Evolutionary conservation across 53 echinoderm and acorn worm genomes (phyloP), one percentile per base, ranked within the genome.

Genomic region (Antedon mediterranea): DNA sequence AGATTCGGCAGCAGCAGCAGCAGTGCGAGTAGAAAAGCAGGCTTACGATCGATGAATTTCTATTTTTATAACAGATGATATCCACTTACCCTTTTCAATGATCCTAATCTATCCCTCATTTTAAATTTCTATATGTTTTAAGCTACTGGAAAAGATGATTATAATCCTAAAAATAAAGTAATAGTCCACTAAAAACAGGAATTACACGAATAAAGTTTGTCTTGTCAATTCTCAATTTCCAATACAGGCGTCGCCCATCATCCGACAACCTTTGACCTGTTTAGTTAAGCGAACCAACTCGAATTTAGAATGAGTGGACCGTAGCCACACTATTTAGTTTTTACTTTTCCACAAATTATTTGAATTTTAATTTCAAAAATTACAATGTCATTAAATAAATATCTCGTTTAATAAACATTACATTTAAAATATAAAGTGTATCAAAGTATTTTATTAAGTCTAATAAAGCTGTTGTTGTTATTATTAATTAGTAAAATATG

Each of bases 21-120:
- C n/a, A n/a, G n/a, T n/a, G n/a, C n/a, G n/a, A n/a, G n/a, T n/a
- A n/a, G 41, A 13, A 5, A 41, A 13, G 41, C 57, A 18, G 3
- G 57, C 57, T 57, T 57, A 57, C 57, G 57, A 57, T 57, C 57
- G 23, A 57, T 57, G 23, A 18, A 13, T 18, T 57, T 57, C 23
- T 57, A 57, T 57, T 37, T 37, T 37, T 37, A 37, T n/a, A 37
- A 57, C 23, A 57, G 23, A 57, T 57, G 57, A 57, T 57, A 57
- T 57, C 57, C 23, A 90, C 90, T 87, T 84, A 95, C 97, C 89
- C 90, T 85, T 86, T 95, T 95, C 84, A 95, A 87, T 81, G 97
- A 91, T 87, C 91, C 91, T 74, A 95, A 83, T 42, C 97, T 89
- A 85, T 95, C 97, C 81, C 89, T 89, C 97, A 95, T 95, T 84